A percentile compares a stretch with the other conserved stretches of the same genome.
These are phyloP conservation scores for Lamellibrachia satsuma DNA, from an alignment of 2,888 invertebrate species.

Conservation along the genomic window DNA sequence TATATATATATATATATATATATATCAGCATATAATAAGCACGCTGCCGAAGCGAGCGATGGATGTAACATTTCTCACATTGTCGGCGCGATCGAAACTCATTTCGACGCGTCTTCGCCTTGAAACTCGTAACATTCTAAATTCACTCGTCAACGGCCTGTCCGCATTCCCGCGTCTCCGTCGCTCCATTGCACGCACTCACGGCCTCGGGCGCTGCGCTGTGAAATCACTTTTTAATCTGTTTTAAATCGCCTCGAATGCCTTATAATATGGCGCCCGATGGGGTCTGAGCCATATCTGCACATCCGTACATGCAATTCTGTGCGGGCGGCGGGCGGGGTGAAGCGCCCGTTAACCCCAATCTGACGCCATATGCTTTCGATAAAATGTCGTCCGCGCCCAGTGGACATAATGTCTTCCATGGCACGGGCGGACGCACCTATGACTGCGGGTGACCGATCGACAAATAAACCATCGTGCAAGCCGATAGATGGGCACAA, in stretches of 20 bases:
- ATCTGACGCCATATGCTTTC: background rate
- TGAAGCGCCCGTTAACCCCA: background rate
- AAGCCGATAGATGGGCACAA: background rate
- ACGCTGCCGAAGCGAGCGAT: background rate
- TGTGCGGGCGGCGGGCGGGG: background rate
- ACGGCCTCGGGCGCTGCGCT: background rate
- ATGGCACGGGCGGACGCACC: background rate
- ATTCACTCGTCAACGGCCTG: background rate
- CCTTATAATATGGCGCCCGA: conserved; percentile 17
- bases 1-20: too few species aligned
- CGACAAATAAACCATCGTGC: background rate
- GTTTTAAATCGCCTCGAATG: conserved; percentile 17
- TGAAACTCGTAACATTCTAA: background rate
- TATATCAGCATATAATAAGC: too few species aligned
- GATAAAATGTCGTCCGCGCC: background rate
- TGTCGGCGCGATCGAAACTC: background rate
- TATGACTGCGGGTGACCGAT: background rate
- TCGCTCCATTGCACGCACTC: background rate
- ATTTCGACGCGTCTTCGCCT: background rate
- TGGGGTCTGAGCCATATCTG: background rate
- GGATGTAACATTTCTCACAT: background rate
- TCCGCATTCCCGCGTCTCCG: background rate
- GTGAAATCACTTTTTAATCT: conserved; percentile 17
- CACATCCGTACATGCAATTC: background rate
- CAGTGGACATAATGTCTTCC: background rate